A percentile compares a stretch with the other conserved stretches of the same genome.
These are phyloP conservation scores for Paratrypauchen microcephalus DNA, from an alignment of 2,797 vertebrate genomes.

Conservation along the genomic window DNA sequence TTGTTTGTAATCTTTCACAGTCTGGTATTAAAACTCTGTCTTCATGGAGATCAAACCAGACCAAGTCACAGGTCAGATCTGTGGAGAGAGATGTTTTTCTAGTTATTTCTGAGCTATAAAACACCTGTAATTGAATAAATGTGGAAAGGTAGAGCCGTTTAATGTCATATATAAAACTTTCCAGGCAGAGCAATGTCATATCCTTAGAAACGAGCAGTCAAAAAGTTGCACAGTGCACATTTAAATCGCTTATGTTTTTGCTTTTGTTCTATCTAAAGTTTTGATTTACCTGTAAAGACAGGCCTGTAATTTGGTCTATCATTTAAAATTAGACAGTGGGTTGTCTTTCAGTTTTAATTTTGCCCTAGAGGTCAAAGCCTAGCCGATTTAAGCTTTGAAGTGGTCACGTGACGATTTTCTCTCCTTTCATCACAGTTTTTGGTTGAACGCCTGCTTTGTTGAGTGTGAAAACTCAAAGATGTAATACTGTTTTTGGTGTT, in stretches of 20 bases:
- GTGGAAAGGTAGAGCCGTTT: too few relatives aligned
- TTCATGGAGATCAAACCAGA: too few relatives aligned
- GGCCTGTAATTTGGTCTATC: slow-evolving; percentile 12
- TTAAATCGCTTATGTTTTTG: slow-evolving; percentile 24
- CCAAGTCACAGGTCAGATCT: too few relatives aligned
- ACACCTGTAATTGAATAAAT: too few relatives aligned
- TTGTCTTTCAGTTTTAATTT: slow-evolving; percentile 18
- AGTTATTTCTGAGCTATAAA: too few relatives aligned
- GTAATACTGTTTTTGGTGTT: neutral
- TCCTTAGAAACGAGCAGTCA: too few relatives aligned
- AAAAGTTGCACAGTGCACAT: too few relatives aligned
- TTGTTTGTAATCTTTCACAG: too few relatives aligned
- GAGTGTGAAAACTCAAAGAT: slow-evolving; percentile 12
- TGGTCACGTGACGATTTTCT: slow-evolving; percentile 30
- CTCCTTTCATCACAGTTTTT: slow-evolving; percentile 22
- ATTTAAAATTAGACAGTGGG: slow-evolving; percentile 17
- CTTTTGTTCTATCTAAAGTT: slow-evolving; percentile 10
- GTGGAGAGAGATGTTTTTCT: too few relatives aligned
- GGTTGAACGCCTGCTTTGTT: slow-evolving; percentile 38
- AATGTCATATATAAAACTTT: too few relatives aligned
- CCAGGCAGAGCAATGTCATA: too few relatives aligned
- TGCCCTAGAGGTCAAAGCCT: slow-evolving; percentile 6
- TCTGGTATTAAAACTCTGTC: too few relatives aligned
- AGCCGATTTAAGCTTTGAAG: slow-evolving; percentile 14
- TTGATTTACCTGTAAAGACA: slow-evolving; percentile 16